Percentiles rank a stretch among this genome's conserved stretches.
Evolutionary conservation across 1,140 invertebrate species (phyloP).

Genomic region (Pygmarrhopalites habei): DNA sequence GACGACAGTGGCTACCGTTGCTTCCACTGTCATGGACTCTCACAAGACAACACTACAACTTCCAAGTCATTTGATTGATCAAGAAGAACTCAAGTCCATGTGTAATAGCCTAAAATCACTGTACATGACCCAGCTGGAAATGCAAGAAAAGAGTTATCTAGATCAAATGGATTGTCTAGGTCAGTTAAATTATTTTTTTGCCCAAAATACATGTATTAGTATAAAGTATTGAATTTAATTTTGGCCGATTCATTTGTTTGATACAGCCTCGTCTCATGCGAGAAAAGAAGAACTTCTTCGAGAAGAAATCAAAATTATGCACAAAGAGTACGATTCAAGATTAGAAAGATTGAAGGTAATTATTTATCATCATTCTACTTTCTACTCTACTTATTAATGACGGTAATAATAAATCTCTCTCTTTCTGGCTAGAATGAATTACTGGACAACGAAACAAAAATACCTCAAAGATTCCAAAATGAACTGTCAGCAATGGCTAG

Average conservation of each 20-base stretch:
- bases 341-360: constrained; percentile 22
- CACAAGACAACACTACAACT: constrained; percentile 15
- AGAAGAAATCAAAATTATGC: constrained; percentile 33
- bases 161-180: constrained; percentile 25
- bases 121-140: constrained; percentile 34
- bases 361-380: too few species aligned
- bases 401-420: too few species aligned
- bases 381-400: too few species aligned
- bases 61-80: constrained; percentile 32
- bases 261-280: too few species aligned
- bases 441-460: too few species aligned
- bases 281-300: constrained; percentile 34
- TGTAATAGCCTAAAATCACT: constrained; percentile 27
- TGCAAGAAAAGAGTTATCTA: constrained; percentile 28
- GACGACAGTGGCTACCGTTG: background rate
- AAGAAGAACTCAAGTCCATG: constrained; percentile 36
- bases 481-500: constrained; percentile 1
- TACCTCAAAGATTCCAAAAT: constrained; percentile 11
- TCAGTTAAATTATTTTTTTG: too few species aligned
- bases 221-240: too few species aligned
- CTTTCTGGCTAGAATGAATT: too few species aligned
- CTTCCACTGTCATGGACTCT: background rate
- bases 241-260: too few species aligned
- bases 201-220: too few species aligned
- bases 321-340: constrained; percentile 30